Percentiles rank a stretch among this genome's conserved stretches.
Evolutionary conservation across 92 coral and sea anemone species (phyloP).

Genomic region (Siderastrea siderea): DNA sequence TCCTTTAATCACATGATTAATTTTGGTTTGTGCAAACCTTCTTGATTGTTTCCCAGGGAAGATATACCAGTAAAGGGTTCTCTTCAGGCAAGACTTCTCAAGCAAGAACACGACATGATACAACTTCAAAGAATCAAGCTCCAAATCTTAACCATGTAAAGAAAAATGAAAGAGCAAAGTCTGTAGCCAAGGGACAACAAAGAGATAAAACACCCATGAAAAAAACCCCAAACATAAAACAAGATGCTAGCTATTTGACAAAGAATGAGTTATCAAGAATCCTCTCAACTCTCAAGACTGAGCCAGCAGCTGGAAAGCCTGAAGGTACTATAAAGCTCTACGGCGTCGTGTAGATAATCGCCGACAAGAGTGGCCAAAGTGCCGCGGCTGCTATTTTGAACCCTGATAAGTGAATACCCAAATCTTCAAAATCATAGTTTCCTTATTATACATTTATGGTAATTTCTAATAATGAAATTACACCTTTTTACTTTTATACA

Average conservation of each 20-base stretch:
- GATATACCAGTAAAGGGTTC: constrained; percentile 22
- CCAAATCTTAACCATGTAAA: neutral
- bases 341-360: too few relatives aligned
- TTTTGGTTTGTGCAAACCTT: too few relatives aligned
- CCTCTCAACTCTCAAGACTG: constrained; percentile 12
- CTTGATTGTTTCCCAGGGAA: constrained; percentile 6
- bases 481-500: too few relatives aligned
- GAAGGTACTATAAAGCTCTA: neutral
- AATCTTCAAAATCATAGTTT: too few relatives aligned
- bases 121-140: neutral
- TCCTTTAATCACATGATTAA: too few relatives aligned
- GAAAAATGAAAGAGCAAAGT: constrained; percentile 4
- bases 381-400: too few relatives aligned
- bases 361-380: too few relatives aligned
- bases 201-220: neutral
- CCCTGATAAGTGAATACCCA: too few relatives aligned
- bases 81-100: constrained; percentile 8
- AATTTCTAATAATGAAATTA: too few relatives aligned
- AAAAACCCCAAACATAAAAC: neutral
- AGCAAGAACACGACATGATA: neutral
- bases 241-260: constrained; percentile 37
- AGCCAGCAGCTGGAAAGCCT: neutral
- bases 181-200: neutral
- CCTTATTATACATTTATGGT: too few relatives aligned
- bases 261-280: constrained; percentile 34